Conservation (phyloP, 1,140 invertebrate species). For the Octopus sinensis region DNA sequence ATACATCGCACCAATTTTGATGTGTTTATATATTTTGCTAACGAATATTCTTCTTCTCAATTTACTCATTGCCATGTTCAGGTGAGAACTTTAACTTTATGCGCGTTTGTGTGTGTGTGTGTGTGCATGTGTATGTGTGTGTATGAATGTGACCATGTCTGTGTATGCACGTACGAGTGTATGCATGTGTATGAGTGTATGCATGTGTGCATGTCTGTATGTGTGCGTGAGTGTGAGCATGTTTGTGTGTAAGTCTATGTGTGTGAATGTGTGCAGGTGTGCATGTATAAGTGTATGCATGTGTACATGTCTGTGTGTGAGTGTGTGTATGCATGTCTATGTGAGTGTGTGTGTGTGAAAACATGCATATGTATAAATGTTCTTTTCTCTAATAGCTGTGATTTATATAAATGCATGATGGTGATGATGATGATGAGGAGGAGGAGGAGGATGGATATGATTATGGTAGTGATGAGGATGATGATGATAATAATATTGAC, state of each 20-base stretch:
- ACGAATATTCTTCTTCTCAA: conserved; percentile 54
- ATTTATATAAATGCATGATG: no score
- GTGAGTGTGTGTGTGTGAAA: background rate
- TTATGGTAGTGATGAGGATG: no score
- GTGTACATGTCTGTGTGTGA: background rate
- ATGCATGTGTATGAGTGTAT: background rate
- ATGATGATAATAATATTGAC: no score
- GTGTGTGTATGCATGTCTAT: background rate
- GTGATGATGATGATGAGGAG: no score
- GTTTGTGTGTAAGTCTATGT: background rate
- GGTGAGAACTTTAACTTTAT: conserved; percentile 30
- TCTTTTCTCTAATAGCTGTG: no score
- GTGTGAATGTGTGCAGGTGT: background rate
- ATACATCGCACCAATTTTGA: conserved; percentile 41
- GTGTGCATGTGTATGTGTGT: background rate
- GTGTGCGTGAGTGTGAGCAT: background rate
- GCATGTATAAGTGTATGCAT: background rate
- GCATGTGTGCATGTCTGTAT: background rate
- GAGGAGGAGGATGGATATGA: no score
- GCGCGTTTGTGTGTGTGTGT: background rate
- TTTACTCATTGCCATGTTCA: conserved; percentile 57
- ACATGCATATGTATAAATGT: background rate
- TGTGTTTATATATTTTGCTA: conserved; percentile 50
- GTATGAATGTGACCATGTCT: background rate
- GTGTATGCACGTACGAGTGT: background rate